Base-by-base conservation (phyloP, 1,140 invertebrate genomes). In the Lithobius niger region DNA sequence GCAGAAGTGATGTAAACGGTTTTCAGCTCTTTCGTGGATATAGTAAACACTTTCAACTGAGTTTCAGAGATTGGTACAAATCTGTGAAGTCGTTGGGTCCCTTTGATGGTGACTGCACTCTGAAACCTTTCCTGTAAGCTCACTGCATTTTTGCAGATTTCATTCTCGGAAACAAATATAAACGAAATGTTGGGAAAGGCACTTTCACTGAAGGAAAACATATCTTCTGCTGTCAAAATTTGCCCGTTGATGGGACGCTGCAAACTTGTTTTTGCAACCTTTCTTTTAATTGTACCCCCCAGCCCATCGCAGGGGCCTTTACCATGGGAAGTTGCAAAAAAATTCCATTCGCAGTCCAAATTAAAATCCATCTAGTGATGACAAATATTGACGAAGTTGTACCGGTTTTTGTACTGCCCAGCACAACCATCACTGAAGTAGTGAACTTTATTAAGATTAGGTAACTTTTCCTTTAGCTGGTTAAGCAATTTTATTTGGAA, bases 371-470 rank as follows among this genome's bases (percentile, higher is more conserved):
- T 51, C 48, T 61, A 18, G 45, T 63, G 62, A 51, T 61, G 48
- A 21, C 59, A 59, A 3, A 69, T 55, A 56, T 69, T 69, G 1
- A 52, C 25, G 48, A 70, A 60, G 45, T 64, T 67, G 40, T 66
- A 63, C 13, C 49, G 49, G 60, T 65, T 70, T 57, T 70, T 70
- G 54, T 66, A 68, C 54, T 70, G 67, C 26, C 27, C 54, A 47
- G 54, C 60, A 55, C 53, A 56, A 24, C 63, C 66, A 61, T 69
- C 67, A 40, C 57, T 60, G 54, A 69, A 65, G 53, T 65, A 64
- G n/a, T n/a, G n/a, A n/a, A n/a, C n/a, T n/a, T n/a, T n/a, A n/a
- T n/a, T n/a, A n/a, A n/a, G n/a, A n/a, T n/a, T 54, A 63, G 55
- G 57, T 36, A 36, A 10, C 10, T 36, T n/a, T 10, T 10, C 31